Conservation (phyloP, 92 coral and sea anemone genomes). For the Diadumene lineata region DNA sequence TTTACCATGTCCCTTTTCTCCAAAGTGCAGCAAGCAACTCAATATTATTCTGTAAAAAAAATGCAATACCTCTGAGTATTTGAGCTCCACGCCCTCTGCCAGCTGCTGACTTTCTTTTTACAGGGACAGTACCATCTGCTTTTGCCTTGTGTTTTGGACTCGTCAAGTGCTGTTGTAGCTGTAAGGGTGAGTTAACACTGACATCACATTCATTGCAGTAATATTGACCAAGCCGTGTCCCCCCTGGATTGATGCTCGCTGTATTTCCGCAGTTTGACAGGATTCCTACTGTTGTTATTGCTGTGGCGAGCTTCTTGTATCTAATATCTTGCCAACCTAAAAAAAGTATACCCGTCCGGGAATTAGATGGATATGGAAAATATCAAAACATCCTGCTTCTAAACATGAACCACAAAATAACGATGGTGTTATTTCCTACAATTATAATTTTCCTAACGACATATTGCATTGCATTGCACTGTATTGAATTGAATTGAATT, state of each 20-base stretch:
- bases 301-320: slow-evolving; percentile 63
- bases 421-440: no score
- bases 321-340: slow-evolving; percentile 72
- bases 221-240: slow-evolving; percentile 61
- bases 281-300: slow-evolving; percentile 43
- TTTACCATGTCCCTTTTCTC: no score
- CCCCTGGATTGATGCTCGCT: slow-evolving; percentile 36
- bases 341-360: no score
- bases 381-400: no score
- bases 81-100: slow-evolving; percentile 27
- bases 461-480: no score
- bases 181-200: slow-evolving; percentile 72
- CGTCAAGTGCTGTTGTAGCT: slow-evolving; percentile 67
- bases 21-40: no score
- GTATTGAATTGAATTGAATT: no score
- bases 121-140: slow-evolving; percentile 5
- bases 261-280: slow-evolving; percentile 15
- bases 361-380: no score
- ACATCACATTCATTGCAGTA: slow-evolving; percentile 66
- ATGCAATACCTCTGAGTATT: neutral
- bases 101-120: slow-evolving; percentile 1
- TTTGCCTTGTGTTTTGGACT: slow-evolving; percentile 68
- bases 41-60: neutral
- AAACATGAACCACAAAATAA: no score
- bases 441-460: no score